Percentiles rank a stretch among this genome's conserved stretches.
Evolutionary conservation across 2,888 invertebrate species (phyloP).

Genomic region (Zaprionus bogoriensis): DNA sequence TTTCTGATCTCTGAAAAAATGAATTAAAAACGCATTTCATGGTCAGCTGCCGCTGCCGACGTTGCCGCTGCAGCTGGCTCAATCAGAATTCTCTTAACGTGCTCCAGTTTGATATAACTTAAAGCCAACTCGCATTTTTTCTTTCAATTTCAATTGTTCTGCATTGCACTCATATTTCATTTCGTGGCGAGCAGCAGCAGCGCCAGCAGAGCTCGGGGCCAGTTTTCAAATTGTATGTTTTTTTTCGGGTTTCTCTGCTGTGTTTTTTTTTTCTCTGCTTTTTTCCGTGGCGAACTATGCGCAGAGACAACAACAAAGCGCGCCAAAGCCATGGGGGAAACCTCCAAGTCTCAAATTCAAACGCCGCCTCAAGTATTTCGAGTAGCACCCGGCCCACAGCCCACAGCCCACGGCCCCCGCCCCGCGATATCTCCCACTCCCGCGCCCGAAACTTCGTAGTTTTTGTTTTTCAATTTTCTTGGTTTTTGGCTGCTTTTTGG

Average conservation of each 20-base stretch:
- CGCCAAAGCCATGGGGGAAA: constrained; percentile 37
- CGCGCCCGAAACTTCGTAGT: constrained; percentile 42
- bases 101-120: constrained; percentile 50
- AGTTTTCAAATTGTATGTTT: constrained; percentile 26
- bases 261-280: background rate
- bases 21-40: constrained; percentile 58
- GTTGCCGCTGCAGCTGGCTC: constrained; percentile 39
- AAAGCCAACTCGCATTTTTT: constrained; percentile 37
- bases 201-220: constrained; percentile 36
- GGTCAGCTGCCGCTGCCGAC: constrained; percentile 53
- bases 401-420: background rate
- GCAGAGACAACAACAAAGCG: constrained; percentile 40
- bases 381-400: constrained; percentile 39
- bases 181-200: constrained; percentile 32
- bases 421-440: constrained; percentile 3
- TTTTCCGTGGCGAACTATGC: constrained; percentile 5
- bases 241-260: too few relatives aligned
- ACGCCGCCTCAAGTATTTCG: constrained; percentile 58
- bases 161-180: constrained; percentile 58
- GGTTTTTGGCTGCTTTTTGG: constrained; percentile 14
- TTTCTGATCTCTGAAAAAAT: constrained; percentile 23
- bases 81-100: constrained; percentile 47
- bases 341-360: constrained; percentile 53
- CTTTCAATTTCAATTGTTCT: constrained; percentile 50
- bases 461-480: constrained; percentile 28